These are phyloP conservation scores for Alca torda DNA, from an alignment of 2,797 vertebrate species.

Conservation along the genomic window DNA sequence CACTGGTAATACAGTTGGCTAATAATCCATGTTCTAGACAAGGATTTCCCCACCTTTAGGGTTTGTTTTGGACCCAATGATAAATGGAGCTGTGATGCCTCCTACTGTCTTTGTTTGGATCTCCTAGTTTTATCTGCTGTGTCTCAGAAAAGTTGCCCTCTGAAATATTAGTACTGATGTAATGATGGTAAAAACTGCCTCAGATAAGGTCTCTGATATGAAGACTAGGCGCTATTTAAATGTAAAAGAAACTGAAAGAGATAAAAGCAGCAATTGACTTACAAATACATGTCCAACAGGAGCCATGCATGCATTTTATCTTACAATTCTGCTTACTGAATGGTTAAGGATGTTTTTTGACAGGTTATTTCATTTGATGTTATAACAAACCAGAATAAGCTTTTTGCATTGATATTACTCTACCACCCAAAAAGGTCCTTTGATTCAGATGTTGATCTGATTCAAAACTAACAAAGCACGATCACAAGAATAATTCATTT, in stretches of 20 bases:
- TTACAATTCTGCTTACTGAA: neutral
- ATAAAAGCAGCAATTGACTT: neutral
- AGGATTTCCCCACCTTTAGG: neutral
- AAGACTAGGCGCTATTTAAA: neutral
- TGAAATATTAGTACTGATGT: neutral
- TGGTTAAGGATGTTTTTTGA: neutral
- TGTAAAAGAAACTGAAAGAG: neutral
- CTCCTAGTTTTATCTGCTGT: neutral
- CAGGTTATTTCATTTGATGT: neutral
- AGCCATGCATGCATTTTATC: neutral
- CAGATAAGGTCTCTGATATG: neutral
- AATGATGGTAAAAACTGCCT: neutral
- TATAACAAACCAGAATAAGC: neutral
- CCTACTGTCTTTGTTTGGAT: constrained; percentile 2
- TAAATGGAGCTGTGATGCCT: constrained; percentile 43
- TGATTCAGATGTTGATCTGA: constrained; percentile 1
- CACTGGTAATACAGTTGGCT: neutral
- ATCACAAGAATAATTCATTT: neutral
- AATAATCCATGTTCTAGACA: neutral
- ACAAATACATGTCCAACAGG: neutral
- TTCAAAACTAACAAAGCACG: neutral
- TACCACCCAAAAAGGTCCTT: neutral
- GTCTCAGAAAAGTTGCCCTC: neutral
- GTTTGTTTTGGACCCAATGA: neutral
- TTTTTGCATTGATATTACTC: neutral